These are phyloP conservation scores for Gari tellinella DNA, from an alignment of 2,888 invertebrate genomes.

Conservation along the genomic window DNA sequence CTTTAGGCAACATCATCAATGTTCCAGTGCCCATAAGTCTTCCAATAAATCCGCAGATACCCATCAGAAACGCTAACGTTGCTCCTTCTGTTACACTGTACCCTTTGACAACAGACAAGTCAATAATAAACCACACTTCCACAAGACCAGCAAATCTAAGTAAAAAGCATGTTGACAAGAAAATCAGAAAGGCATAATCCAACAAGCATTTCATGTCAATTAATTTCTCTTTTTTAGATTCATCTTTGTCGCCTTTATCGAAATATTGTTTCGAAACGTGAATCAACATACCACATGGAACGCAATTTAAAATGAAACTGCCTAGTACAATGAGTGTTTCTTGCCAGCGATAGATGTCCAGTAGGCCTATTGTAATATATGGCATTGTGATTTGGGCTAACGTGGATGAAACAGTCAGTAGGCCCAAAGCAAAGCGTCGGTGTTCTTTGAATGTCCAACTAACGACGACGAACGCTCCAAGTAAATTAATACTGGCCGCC, in stretches of 20 bases:
- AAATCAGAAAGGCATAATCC: no score
- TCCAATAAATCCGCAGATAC: slow-evolving; percentile 37
- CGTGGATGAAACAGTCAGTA: slow-evolving; percentile 31
- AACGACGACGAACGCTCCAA: slow-evolving; percentile 17
- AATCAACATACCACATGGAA: slow-evolving; percentile 40
- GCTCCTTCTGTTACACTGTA: slow-evolving; percentile 18
- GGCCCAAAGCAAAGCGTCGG: slow-evolving; percentile 34
- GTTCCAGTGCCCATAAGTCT: slow-evolving; percentile 16
- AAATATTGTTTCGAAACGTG: no score
- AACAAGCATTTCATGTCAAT: no score
- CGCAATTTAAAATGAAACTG: slow-evolving; percentile 26
- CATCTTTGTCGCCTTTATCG: no score
- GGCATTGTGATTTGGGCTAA: slow-evolving; percentile 38
- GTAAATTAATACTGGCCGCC: slow-evolving; percentile 15
- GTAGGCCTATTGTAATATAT: slow-evolving; percentile 33
- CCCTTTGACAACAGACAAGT: slow-evolving; percentile 42
- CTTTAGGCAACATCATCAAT: slow-evolving; percentile 21
- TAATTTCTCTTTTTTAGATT: no score
- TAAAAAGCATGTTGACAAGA: no score
- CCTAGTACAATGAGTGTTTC: slow-evolving; percentile 35
- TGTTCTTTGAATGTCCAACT: slow-evolving; percentile 34
- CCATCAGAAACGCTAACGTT: slow-evolving; percentile 32
- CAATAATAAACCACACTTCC: slow-evolving; percentile 43
- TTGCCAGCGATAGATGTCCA: slow-evolving; percentile 34
- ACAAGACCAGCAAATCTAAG: slow-evolving; percentile 13